These are phyloP conservation scores for Podargus strigoides DNA, from an alignment of 2,797 vertebrate genomes.

Conservation along the genomic window DNA sequence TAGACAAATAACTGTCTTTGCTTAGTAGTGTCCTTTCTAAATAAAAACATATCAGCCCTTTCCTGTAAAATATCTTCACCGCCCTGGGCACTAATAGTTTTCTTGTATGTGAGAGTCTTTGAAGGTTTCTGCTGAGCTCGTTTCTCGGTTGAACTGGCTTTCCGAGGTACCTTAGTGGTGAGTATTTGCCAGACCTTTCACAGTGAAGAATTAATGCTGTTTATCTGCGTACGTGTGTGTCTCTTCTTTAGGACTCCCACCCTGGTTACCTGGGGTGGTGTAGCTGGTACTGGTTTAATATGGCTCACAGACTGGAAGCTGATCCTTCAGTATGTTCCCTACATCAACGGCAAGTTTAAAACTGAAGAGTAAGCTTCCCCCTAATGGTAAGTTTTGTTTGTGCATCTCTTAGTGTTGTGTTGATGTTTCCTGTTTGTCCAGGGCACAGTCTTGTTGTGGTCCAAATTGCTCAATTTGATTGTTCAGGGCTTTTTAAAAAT, in stretches of 20 bases:
- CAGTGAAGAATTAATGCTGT: background rate
- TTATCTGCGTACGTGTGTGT: background rate
- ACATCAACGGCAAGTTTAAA: conserved; percentile 88
- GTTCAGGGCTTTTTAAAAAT: background rate
- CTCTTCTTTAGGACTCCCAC: conserved; percentile 80
- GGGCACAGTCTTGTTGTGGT: accelerated
- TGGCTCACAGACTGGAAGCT: conserved; percentile 89
- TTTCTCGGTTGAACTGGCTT: background rate
- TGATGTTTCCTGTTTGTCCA: background rate
- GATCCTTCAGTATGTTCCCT: conserved; percentile 90
- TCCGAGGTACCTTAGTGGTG: accelerated
- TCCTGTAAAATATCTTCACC: too few species aligned
- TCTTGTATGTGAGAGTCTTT: background rate
- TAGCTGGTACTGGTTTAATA: conserved; percentile 78
- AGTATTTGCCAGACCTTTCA: background rate
- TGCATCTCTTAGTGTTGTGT: background rate
- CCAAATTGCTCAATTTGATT: background rate
- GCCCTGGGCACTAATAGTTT: accelerated
- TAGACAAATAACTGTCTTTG: accelerated
- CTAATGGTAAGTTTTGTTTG: conserved; percentile 39
- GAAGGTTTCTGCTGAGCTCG: background rate
- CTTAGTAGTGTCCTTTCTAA: too few species aligned
- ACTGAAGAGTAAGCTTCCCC: conserved; percentile 69
- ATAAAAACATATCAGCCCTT: accelerated
- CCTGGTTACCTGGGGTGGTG: conserved; percentile 77